Evolutionary conservation across 2,888 invertebrate genomes (phyloP), one percentile per base, ranked within the genome.

Genomic region (Chouioia cunea): DNA sequence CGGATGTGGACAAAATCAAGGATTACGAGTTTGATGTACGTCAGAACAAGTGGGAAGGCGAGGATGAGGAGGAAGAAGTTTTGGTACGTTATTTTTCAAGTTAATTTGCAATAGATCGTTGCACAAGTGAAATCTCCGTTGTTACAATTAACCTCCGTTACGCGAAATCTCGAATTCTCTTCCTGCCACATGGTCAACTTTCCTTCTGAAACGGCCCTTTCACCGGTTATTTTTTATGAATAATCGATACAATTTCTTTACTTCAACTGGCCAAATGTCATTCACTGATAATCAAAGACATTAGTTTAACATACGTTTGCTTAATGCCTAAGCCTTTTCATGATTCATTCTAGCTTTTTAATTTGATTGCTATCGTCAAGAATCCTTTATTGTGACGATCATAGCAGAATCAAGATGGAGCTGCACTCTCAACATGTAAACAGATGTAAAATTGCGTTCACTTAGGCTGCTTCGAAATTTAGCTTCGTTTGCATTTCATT

Each of bases 31-130:
- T 89, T 85, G 88, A 88, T 83, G 87, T 89, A 86, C 86, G 88
- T 77, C 82, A 88, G 71, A 93, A 93, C 87, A 94, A 91, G 89
- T 95, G 95, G 95, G 94, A 93, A 86, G 95, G 94, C 80, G 95
- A 95, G 83, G 95, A 95, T 85, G 94, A 93, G 82, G 95, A 95
- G 70, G 94, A 95, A 65, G 91, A 91, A 78, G 93, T 95, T 79
- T 94, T 94, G 91, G 94, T 94, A 85, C 75, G 63, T 68, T 15
- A 20, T 57, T 48, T 43, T 58, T 47, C 20, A 27, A 36, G 50
- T 22, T 43, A 14, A 47, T 22, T 47, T 47, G 18, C 36, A 22
- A 22, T 27, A 14, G 2, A 43, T 46, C 58, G 22, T 14, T 4
- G 12, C 27, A 16, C 10, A 14, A 12, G 47, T 22, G 22, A 47